Percentiles rank a stretch among this genome's conserved stretches.
Evolutionary conservation across 2,797 vertebrate species (phyloP).

Genomic region (Tarsius wallacei): DNA sequence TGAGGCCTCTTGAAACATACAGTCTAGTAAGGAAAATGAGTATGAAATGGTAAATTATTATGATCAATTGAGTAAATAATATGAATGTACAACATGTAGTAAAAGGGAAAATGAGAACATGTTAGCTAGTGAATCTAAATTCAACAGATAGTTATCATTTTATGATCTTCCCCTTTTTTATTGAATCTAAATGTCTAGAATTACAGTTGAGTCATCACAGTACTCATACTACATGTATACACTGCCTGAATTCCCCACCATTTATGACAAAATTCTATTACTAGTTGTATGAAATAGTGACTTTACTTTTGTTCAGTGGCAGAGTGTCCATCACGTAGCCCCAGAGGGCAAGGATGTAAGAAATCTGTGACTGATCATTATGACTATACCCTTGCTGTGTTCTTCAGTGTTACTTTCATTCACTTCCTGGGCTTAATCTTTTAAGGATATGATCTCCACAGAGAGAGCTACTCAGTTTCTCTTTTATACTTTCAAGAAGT

Average conservation of each 20-base stretch:
- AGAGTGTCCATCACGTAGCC: neutral
- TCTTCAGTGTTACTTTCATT: slow-evolving; percentile 23
- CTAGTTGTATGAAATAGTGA: neutral
- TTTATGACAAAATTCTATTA: neutral
- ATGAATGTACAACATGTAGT: neutral
- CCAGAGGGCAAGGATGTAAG: neutral
- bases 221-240: neutral
- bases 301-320: neutral
- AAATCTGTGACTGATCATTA: neutral
- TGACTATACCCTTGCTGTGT: neutral
- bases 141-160: neutral
- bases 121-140: neutral
- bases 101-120: neutral
- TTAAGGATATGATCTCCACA: neutral
- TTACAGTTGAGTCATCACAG: neutral
- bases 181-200: neutral
- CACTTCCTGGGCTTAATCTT: neutral
- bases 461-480: slow-evolving; percentile 29
- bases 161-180: neutral
- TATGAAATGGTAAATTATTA: neutral
- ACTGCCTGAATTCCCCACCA: neutral
- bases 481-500: neutral
- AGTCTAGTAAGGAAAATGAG: neutral
- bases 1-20: neutral
- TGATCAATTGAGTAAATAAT: neutral